These are phyloP conservation scores for Morpho helenor DNA, from an alignment of 2,888 invertebrate genomes.

Conservation along the genomic window DNA sequence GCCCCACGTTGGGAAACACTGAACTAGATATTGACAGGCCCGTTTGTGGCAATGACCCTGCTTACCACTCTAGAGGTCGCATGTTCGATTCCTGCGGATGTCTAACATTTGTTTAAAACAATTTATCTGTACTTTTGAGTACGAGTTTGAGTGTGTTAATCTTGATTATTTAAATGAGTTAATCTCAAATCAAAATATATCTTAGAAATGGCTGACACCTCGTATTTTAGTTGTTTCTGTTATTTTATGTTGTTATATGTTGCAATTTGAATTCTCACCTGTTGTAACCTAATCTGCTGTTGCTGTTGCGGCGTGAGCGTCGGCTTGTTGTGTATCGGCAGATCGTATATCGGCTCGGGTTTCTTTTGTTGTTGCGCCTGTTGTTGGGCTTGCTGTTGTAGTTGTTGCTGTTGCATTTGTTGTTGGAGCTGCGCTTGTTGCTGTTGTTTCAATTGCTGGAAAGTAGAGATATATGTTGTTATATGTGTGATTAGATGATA, in stretches of 20 bases:
- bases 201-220: no score
- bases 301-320: constrained; percentile 45
- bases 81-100: no score
- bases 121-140: no score
- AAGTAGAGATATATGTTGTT: neutral
- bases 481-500: neutral
- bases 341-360: constrained; percentile 67
- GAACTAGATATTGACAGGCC: no score
- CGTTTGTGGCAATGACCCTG: no score
- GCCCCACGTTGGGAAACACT: no score
- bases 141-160: no score
- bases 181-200: no score
- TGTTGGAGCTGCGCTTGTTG: constrained; percentile 35
- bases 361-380: constrained; percentile 46
- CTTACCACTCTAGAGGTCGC: no score
- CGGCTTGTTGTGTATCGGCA: constrained; percentile 69
- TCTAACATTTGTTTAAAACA: no score
- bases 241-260: no score
- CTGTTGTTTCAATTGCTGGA: constrained; percentile 32
- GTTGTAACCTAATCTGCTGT: constrained; percentile 35
- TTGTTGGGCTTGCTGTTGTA: constrained; percentile 39
- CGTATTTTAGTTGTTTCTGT: neutral
- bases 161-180: no score
- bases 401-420: constrained; percentile 38
- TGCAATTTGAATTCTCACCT: constrained; percentile 16